A percentile compares a stretch with the other conserved stretches of the same genome.
phyloP scores from a whole-genome alignment of 2,888 invertebrate genomes.

The Apomyelois bistriatella region DNA sequence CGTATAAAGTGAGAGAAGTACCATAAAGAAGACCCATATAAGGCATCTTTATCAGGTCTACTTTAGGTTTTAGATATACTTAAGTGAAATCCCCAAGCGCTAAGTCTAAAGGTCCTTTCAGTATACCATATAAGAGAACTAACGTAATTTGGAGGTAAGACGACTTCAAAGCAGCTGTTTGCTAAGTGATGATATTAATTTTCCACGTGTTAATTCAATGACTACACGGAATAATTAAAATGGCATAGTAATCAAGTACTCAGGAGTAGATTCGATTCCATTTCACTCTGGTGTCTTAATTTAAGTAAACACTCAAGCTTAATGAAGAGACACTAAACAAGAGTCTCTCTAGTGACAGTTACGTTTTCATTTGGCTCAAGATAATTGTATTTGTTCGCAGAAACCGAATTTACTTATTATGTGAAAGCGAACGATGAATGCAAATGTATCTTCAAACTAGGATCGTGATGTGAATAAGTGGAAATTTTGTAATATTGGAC shows the following conservation, averaged over 20 bases:
- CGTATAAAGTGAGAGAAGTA: no score
- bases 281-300: conserved; percentile 51
- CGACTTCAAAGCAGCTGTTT: not conserved
- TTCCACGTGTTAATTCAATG: conserved; percentile 12
- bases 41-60: no score
- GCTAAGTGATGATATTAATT: conserved; percentile 3
- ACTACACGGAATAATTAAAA: conserved; percentile 37
- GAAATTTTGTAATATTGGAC: not conserved
- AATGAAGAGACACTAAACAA: conserved; percentile 66
- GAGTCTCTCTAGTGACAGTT: conserved; percentile 40
- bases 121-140: not conserved
- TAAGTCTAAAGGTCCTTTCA: no score
- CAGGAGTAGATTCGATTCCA: conserved; percentile 40
- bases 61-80: no score
- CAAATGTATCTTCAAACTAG: conserved; percentile 3
- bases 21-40: no score
- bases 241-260: conserved; percentile 29
- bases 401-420: conserved; percentile 29
- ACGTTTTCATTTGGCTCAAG: conserved; percentile 48
- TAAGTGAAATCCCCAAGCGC: no score
- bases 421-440: conserved; percentile 18
- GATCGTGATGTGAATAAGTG: not conserved
- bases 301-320: conserved; percentile 65
- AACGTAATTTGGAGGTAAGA: not conserved
- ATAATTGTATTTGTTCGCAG: conserved; percentile 56